These are phyloP conservation scores for Nothoprocta perdicaria DNA, from an alignment of 2,113 vertebrate species.

Conservation along the genomic window DNA sequence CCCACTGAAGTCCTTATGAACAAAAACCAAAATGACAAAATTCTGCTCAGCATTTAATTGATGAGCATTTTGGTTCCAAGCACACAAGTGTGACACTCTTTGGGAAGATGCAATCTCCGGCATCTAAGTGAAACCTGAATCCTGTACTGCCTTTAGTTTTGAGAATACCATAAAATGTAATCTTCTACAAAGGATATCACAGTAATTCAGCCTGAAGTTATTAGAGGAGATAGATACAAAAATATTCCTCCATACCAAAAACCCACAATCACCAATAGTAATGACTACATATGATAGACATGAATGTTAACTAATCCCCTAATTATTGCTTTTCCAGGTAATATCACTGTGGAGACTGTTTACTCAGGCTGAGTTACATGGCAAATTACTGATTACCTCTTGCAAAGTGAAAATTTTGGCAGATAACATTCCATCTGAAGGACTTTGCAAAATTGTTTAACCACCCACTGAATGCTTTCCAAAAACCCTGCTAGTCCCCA, in stretches of 20 bases:
- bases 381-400: background rate
- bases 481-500: background rate
- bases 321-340: background rate
- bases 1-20: background rate
- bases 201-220: background rate
- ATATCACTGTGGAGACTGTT: background rate
- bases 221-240: background rate
- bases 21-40: background rate
- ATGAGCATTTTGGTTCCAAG: accelerated
- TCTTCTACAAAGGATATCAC: accelerated
- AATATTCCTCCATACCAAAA: background rate
- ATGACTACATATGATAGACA: background rate
- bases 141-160: background rate
- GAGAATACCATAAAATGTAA: background rate
- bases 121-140: background rate
- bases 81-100: accelerated
- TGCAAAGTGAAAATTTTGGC: background rate
- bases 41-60: background rate
- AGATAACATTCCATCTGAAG: background rate
- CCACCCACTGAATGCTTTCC: background rate
- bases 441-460: background rate
- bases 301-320: background rate
- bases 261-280: background rate
- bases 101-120: accelerated
- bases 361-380: background rate